Evolutionary conservation across 2,888 invertebrate species (phyloP), one percentile per base, ranked within the genome.

Genomic region (Drosophila buzzatii): DNA sequence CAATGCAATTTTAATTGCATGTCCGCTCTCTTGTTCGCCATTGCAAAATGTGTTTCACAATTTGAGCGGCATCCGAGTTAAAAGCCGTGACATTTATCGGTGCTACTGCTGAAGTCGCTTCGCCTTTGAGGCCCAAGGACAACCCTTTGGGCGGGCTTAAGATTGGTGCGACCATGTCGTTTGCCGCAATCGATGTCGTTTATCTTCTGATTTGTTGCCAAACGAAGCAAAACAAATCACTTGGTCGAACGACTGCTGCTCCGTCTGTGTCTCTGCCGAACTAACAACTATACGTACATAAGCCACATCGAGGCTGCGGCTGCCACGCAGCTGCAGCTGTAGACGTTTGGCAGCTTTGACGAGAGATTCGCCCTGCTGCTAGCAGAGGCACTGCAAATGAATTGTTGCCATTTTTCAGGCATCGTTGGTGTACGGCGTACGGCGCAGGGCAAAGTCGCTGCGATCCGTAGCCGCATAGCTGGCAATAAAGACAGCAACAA

Each of bases 181-280:
- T 88, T 73, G 81, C 81, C 88, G 63, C 85, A 85, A 85, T 85
- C 86, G 88, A 88, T 83, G 85, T 83, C 85, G 88, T 85, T 85
- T 85, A 88, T 85, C 85, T 88, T 85, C 84, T 88, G 85, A 85
- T 85, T 85, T 85, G 85, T 85, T 85, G 82, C 88, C 86, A 79
- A 85, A 88, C 85, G 85, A 85, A 85, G 59, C 85, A 88, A 85
- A 85, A 88, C 85, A 85, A 85, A 85, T 85, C 85, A 85, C 85
- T 88, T 85, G 87, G 82, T 76, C 82, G 80, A 84, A 60, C 75
- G 87, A 72, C 66, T 76, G 53, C 70, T 56, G 49, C 70, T 67
- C 33, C 52, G 56, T 45, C 65, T 52, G 3, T 16, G 47, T 16
- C 16, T 37, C 52, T 14, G 58, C 14, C 49, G 70, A 79, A 81